Base-by-base conservation (phyloP, 2,888 invertebrate genomes). In the Pseudococcus longispinus region DNA sequence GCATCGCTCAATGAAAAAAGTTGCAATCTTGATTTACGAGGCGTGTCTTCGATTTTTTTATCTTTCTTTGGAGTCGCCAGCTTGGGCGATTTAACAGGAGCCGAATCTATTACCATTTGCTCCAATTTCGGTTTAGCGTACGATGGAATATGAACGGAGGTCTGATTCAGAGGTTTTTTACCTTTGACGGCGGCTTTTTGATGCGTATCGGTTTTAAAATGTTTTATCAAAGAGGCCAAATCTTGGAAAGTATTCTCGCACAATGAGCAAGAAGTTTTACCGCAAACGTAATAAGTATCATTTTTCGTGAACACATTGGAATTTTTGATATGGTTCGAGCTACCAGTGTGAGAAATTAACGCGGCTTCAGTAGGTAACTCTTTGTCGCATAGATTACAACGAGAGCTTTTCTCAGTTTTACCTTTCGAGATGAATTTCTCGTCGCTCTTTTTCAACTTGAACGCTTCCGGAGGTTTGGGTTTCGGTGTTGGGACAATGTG, bases 371-470 rank as follows among this genome's bases (percentile, higher is more conserved):
- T 70, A 18, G 70, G 70, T 70, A 70, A 13, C 29, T 70, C 70
- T 70, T 70, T 70, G 70, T 70, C 70, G 70, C 70, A 70, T 4
- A 70, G 20, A 32, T 70, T 70, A 15, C 70, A 70, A 18, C 18
- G 29, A 2, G 18, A 18, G 70, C 70, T 70, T 15, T 70, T 70
- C 2, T 70, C 70, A 15, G 70, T 18, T 70, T 70, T 70, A 18
- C 70, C 70, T 32, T 70, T 70, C 26, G 70, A 70, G 70, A 70
- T 70, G 18, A 70, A 70, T 15, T 70, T 70, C 15, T 70, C 70
- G 29, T 70, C 70, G 29, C 2, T 4, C 29, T 70, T 70, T 18
- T 29, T 70, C 70, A 70, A 18, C 32, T 70, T 70, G 70, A 70
- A 29, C 23, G 60, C 1, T 9, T 60, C 60, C 20, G 20, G 2